Conservation (phyloP, 2,113 vertebrate species). For the Ailurus styani region DNA sequence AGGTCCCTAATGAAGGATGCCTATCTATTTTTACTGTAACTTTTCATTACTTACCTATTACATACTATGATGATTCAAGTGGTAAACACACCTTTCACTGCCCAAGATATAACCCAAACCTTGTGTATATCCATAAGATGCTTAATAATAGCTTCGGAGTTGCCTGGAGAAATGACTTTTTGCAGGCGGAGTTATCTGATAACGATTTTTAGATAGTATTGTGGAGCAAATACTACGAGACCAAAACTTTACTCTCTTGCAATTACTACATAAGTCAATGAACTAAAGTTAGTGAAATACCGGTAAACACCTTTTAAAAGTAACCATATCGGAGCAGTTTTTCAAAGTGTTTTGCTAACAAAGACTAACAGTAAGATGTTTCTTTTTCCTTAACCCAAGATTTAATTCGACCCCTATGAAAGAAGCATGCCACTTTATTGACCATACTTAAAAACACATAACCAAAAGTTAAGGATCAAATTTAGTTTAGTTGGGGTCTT, state of each 20-base stretch:
- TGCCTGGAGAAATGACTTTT: constrained; percentile 64
- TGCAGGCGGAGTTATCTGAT: not conserved
- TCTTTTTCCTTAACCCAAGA: not conserved
- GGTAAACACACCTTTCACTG: constrained; percentile 63
- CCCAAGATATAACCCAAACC: constrained; percentile 43
- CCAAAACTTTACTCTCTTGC: not conserved
- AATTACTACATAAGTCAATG: not conserved
- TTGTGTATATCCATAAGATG: constrained; percentile 34
- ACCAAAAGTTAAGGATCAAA: constrained; percentile 6
- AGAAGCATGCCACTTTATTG: not conserved
- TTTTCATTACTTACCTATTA: constrained; percentile 63
- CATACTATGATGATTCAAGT: constrained; percentile 37
- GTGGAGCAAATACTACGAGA: not conserved
- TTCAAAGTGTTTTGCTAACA: constrained; percentile 24
- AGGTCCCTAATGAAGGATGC: constrained; percentile 43
- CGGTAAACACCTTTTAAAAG: not conserved
- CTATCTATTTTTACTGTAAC: constrained; percentile 43
- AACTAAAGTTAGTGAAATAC: constrained; percentile 13
- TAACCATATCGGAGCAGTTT: not conserved
- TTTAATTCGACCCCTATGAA: not conserved
- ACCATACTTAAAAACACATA: not conserved
- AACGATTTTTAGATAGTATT: constrained; percentile 2
- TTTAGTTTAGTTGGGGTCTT: constrained; percentile 27
- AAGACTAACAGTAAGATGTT: not conserved
- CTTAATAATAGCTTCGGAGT: constrained; percentile 50